Conservation (phyloP, 2,113 vertebrate species). For the Dicrurus megarhynchus region DNA sequence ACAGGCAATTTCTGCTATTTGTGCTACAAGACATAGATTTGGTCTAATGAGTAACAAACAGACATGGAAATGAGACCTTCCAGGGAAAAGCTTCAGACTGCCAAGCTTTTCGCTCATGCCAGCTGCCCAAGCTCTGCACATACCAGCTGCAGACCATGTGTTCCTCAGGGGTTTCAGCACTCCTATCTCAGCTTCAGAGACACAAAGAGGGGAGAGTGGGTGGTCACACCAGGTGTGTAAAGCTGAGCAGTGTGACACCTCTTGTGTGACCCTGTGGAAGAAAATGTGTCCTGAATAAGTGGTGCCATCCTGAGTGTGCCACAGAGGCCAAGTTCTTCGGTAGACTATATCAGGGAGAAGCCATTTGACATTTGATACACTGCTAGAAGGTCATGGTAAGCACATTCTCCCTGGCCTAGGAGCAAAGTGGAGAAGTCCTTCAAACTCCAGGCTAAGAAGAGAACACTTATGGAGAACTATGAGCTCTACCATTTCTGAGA, state of each 20-base stretch:
- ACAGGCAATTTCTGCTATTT: not conserved
- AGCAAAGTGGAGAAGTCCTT: not conserved
- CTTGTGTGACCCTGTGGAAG: not conserved
- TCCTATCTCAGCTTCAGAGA: not conserved
- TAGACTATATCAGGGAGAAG: not conserved
- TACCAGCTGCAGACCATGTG: accelerated
- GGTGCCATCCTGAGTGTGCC: not conserved
- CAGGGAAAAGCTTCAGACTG: not conserved
- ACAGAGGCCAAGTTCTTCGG: not conserved
- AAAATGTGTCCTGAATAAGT: not conserved
- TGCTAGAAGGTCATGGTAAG: not conserved
- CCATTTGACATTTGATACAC: accelerated
- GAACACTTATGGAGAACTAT: not conserved
- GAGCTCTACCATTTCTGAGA: not conserved
- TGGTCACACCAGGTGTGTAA: not conserved
- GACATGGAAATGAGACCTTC: not conserved
- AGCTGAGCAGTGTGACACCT: not conserved
- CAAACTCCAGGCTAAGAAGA: not conserved
- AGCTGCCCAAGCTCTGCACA: accelerated
- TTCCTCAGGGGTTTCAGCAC: not conserved
- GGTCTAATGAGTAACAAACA: not conserved
- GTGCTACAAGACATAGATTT: not conserved
- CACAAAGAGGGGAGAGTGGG: accelerated
- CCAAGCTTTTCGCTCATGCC: not conserved
- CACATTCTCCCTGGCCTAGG: not conserved